Percentiles rank a stretch among this genome's conserved stretches.
phyloP scores from a whole-genome alignment of 2,113 vertebrate genomes.

The Alectura lathami region DNA sequence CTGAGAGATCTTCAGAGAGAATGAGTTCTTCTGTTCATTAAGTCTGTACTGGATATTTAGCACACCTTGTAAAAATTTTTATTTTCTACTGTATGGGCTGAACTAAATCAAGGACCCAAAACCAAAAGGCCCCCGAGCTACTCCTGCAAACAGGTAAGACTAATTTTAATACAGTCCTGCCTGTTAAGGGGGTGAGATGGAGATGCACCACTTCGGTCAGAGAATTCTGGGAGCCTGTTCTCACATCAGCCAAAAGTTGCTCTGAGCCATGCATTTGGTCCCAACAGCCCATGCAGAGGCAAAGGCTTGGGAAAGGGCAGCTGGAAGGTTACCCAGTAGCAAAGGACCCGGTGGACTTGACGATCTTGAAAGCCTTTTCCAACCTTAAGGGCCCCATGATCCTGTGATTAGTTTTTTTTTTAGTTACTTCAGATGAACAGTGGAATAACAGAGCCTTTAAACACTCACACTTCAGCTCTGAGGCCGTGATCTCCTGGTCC shows the following conservation, averaged over 20 bases:
- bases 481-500: neutral
- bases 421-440: neutral
- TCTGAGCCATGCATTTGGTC: neutral
- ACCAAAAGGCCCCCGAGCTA: neutral
- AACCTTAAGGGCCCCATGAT: neutral
- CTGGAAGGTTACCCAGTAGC: neutral
- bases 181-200: neutral
- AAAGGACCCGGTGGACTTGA: neutral
- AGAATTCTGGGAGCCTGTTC: neutral
- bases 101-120: neutral
- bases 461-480: accelerated
- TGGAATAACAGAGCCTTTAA: neutral
- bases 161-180: neutral
- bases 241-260: neutral
- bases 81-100: no score
- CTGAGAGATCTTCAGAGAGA: no score
- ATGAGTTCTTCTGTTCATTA: no score
- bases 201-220: neutral
- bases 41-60: no score
- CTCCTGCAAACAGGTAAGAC: neutral
- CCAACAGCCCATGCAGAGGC: neutral
- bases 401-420: neutral
- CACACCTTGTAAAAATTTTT: no score
- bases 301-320: neutral
- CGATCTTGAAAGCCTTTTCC: neutral